Evolutionary conservation across 2,888 invertebrate species (phyloP), one percentile per base, ranked within the genome.

Genomic region (Monopis laevigella): DNA sequence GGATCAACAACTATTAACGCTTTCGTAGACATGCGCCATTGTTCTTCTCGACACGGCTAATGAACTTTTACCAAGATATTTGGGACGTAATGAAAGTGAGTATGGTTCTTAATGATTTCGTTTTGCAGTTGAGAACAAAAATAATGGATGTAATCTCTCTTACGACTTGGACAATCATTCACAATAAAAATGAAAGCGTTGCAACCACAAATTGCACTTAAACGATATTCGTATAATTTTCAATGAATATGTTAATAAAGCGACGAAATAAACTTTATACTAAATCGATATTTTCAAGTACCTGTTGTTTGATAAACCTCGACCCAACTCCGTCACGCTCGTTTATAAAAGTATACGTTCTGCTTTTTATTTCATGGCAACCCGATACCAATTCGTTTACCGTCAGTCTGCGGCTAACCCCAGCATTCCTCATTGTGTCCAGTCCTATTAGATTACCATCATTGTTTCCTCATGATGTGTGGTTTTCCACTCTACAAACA

Each of bases 281-380:
- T n/a, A n/a, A n/a, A n/a, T n/a, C n/a, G n/a, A n/a, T n/a, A n/a
- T n/a, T n/a, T n/a, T n/a, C n/a, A n/a, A n/a, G n/a, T n/a, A n/a
- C n/a, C n/a, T n/a, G n/a, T n/a, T n/a, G n/a, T n/a, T n/a, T n/a
- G n/a, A n/a, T n/a, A n/a, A n/a, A n/a, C n/a, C n/a, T n/a, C n/a
- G n/a, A n/a, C n/a, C n/a, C n/a, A n/a, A n/a, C 49, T 59, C 53
- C 54, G 63, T 63, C 60, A 61, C 58, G 60, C 55, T 58, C 65
- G 66, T 59, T 63, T 64, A 68, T 59, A 65, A 61, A 62, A 60
- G 53, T 65, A 62, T 65, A 51, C 48, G 55, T 63, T 63, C 63
- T 60, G 66, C 62, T 62, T 68, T 66, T 70, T 65, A 62, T 59
- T 67, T 59, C 52, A 56, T 53, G 59, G 66, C 62, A 59, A 70